Percentiles rank a stretch among this genome's conserved stretches.
These are phyloP conservation scores for Corythornis cristatus DNA, from an alignment of 2,113 vertebrate genomes.

Conservation along the genomic window DNA sequence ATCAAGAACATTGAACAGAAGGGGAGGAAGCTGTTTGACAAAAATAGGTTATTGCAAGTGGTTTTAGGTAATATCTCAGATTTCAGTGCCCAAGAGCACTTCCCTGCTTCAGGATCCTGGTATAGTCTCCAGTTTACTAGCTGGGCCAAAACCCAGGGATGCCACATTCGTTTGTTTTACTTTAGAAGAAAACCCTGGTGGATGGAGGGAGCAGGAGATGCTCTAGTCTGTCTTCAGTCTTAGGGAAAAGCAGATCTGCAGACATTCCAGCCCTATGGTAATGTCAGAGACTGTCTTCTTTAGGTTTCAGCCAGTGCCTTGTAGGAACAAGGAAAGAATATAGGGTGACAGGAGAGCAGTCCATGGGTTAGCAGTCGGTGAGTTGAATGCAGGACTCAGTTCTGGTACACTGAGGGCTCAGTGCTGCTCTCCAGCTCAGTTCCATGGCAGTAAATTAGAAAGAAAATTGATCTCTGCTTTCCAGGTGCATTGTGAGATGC, in stretches of 20 bases:
- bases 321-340: neutral
- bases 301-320: neutral
- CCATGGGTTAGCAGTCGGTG: neutral
- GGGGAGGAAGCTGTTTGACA: neutral
- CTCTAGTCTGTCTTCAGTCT: neutral
- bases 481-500: neutral
- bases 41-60: neutral
- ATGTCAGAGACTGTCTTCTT: neutral
- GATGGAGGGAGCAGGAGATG: neutral
- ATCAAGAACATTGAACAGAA: neutral
- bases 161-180: neutral
- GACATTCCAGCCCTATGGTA: neutral
- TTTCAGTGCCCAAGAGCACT: neutral
- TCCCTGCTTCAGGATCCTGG: neutral
- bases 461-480: neutral
- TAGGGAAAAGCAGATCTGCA: neutral
- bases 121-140: neutral
- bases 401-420: fast-evolving
- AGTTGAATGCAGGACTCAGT: neutral
- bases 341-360: neutral
- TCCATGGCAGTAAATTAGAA: neutral
- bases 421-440: neutral
- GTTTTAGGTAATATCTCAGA: neutral
- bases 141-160: neutral
- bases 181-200: neutral